A percentile compares a stretch with the other conserved stretches of the same genome.
Conservation (phyloP, 2,888 invertebrate genomes). For the Troilus luridus region DNA sequence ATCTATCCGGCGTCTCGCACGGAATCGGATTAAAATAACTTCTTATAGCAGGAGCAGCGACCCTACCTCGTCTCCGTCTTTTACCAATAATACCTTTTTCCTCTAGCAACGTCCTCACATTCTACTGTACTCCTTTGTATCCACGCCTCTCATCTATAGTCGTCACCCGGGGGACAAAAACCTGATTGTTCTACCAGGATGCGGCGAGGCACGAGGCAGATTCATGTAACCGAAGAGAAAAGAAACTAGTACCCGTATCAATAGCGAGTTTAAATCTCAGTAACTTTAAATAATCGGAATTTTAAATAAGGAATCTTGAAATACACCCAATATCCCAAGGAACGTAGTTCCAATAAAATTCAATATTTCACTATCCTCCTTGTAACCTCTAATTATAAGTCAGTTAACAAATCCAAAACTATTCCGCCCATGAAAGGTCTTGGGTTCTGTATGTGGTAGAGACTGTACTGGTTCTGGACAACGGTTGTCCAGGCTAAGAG, state of each 20-base stretch:
- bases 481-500: too few species aligned
- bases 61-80: not conserved
- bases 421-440: too few species aligned
- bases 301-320: not conserved
- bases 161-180: not conserved
- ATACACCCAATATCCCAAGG: too few species aligned
- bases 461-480: too few species aligned
- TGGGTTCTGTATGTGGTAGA: too few species aligned
- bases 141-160: not conserved
- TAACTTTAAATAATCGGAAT: not conserved
- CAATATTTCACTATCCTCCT: too few species aligned
- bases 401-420: too few species aligned
- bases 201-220: not conserved
- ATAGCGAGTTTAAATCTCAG: not conserved
- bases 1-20: constrained; percentile 57
- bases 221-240: not conserved
- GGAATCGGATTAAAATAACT: constrained; percentile 54
- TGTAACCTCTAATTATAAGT: too few species aligned
- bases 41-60: constrained; percentile 46
- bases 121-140: constrained; percentile 12
- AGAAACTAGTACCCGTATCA: not conserved
- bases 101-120: not conserved
- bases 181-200: not conserved
- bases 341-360: too few species aligned
- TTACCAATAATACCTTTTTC: constrained; percentile 42